Evolutionary conservation across 2,113 vertebrate genomes (phyloP), one percentile per base, ranked within the genome.

Genomic region (Aviceda subcristata): DNA sequence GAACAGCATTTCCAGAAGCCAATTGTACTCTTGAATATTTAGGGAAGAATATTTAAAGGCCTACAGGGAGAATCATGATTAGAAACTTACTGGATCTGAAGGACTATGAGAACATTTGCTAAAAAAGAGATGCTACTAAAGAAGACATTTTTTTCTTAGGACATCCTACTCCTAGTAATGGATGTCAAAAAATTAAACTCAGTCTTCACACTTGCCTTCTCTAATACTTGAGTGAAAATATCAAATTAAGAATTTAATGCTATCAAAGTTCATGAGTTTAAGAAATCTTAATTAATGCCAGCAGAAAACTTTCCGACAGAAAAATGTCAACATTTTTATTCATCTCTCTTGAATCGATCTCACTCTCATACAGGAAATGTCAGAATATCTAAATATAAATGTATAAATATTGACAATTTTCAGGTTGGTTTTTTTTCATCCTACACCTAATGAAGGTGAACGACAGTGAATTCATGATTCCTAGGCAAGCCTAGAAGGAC

Each of bases 341-440:
- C 80, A 9, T 86, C 76, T 93, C 11, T 53, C 56, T 69, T 73
- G 68, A 82, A 88, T 86, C 5, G 21, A 93, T 96, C 13, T 84
- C 66, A 36, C 15, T 64, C 26, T 53, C 21, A 67, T 82, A 75
- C 29, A 73, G 57, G 23, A 97, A 91, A 96, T 88, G 72, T 69
- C 88, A 96, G 62, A 92, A 63, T 74, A 72, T 79, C 72, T 94
- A 69, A 91, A 95, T 92, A 91, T 48, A 85, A 84, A 90, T 78
- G 43, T 84, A 92, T 75, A 97, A 96, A 96, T 97, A 97, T 90
- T 96, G 80, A 82, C 59, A 92, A 41, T 60, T 91, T 92, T 93
- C n/a, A 38, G 68, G 8, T 5, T 45, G 30, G 2, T 2, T 23
- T 62, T 43, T 78, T 94, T 89, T 64, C 7, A 29, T 93, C 66